These are phyloP conservation scores for Papilio gigon DNA, from an alignment of 2,888 invertebrate genomes.

Conservation along the genomic window DNA sequence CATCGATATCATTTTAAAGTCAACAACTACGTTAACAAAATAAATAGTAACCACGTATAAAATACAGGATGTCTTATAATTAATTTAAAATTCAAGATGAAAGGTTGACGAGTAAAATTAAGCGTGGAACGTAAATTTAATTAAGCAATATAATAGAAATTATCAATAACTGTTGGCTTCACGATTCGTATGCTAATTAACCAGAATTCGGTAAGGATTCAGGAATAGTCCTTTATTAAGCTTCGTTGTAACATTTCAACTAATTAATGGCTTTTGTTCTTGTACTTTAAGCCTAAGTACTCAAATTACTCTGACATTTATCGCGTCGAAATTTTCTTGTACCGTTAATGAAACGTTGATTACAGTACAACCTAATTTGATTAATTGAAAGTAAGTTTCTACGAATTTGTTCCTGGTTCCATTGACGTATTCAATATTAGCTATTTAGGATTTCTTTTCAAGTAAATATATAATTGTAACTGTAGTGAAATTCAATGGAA, in stretches of 20 bases:
- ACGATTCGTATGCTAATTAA: slow-evolving; percentile 6
- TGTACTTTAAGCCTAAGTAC: background rate
- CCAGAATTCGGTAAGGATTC: background rate
- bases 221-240: background rate
- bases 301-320: background rate
- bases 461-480: too few species aligned
- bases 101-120: background rate
- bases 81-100: background rate
- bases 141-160: background rate
- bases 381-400: background rate
- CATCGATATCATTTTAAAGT: background rate
- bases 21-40: background rate
- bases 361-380: background rate
- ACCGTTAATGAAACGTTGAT: background rate
- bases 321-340: background rate
- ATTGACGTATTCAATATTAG: background rate
- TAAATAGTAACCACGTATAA: background rate
- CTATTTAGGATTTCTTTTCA: background rate
- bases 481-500: too few species aligned
- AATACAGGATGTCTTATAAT: too few species aligned
- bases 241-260: background rate
- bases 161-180: background rate
- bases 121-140: background rate
- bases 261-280: slow-evolving; percentile 9
- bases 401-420: background rate